Percentiles rank a stretch among this genome's conserved stretches.
Evolutionary conservation across 2,888 invertebrate species (phyloP).

Genomic region (Eueremaeus valkanovi): DNA sequence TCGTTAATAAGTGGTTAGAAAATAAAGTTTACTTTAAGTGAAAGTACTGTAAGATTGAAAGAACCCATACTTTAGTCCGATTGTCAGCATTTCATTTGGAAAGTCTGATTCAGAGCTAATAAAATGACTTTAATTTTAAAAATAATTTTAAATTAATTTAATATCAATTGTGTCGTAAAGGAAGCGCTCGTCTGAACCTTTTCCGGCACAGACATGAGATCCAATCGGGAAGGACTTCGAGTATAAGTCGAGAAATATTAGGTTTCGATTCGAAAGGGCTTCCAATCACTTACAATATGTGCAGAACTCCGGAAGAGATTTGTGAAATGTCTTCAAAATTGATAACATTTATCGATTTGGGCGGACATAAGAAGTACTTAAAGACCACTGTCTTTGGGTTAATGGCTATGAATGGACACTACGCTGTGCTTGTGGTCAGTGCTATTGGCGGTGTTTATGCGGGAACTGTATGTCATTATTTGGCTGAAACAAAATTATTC

Average conservation of each 20-base stretch:
- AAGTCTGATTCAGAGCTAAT: too few relatives aligned
- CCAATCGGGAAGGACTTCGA: constrained; percentile 85
- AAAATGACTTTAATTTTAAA: not conserved
- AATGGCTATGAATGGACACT: constrained; percentile 80
- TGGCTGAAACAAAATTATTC: too few relatives aligned
- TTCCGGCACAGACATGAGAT: constrained; percentile 86
- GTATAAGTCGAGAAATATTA: constrained; percentile 91
- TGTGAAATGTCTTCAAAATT: constrained; percentile 87
- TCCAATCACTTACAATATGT: constrained; percentile 47
- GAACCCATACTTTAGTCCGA: too few relatives aligned
- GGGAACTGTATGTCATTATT: constrained; percentile 56
- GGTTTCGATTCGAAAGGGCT: constrained; percentile 69
- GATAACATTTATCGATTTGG: constrained; percentile 90
- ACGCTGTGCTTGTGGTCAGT: constrained; percentile 79
- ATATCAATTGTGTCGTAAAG: constrained; percentile 52
- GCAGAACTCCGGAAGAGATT: constrained; percentile 61
- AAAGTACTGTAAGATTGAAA: too few relatives aligned
- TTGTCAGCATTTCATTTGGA: too few relatives aligned
- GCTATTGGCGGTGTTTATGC: constrained; percentile 67
- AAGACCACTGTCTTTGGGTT: constrained; percentile 85
- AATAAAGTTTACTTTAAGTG: not conserved
- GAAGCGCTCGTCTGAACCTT: constrained; percentile 90
- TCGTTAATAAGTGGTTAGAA: too few relatives aligned
- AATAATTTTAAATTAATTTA: too few relatives aligned
- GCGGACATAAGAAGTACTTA: constrained; percentile 93